Base-by-base conservation (phyloP, 2,888 invertebrate species). In the Crossocerus cetratus region DNA sequence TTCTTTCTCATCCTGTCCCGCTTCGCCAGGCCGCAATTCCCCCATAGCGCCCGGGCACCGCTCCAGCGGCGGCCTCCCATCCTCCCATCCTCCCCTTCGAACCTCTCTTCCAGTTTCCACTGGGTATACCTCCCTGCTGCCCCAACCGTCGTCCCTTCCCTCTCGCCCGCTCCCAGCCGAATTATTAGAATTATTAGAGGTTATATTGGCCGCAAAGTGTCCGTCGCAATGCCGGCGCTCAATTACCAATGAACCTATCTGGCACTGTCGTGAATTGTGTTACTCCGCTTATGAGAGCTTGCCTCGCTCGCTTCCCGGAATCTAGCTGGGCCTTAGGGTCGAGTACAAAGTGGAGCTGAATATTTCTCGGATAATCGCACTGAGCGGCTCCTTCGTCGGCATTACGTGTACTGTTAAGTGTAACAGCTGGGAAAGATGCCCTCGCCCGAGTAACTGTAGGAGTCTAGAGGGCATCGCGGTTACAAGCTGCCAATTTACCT, bases 131-230 rank as follows among this genome's bases (percentile, higher is more conserved):
- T 55, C 23, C 16, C 18, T 43, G 43, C 18, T 11, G 78, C 74
- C 72, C 45, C 16, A 49, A 13, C 59, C 66, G 69, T 18, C 64
- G 53, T 54, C 22, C 43, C 32, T 2, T 43, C 23, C 54, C 53
- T 53, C 74, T 75, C 81, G 76, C 72, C 70, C 77, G 83, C 81
- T 68, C 72, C 68, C 78, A 71, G 81, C 81, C 83, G 85, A 86
- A 85, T 90, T 89, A 88, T 89, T 88, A 86, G 86, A 89, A 88
- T 89, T 90, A 89, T 89, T 88, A 86, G 85, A 84, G 84, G 86
- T 88, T 87, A 88, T 88, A 89, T 89, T 88, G 86, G 87, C 89
- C 88, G 86, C 88, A 86, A 85, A 86, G 83, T 87, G 86, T 87
- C 84, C 86, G 84, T 86, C 84, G 83, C 80, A 77, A 74, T 80